Evolutionary conservation across 2,888 invertebrate species (phyloP).

Genomic region (Celastrina argiolus): DNA sequence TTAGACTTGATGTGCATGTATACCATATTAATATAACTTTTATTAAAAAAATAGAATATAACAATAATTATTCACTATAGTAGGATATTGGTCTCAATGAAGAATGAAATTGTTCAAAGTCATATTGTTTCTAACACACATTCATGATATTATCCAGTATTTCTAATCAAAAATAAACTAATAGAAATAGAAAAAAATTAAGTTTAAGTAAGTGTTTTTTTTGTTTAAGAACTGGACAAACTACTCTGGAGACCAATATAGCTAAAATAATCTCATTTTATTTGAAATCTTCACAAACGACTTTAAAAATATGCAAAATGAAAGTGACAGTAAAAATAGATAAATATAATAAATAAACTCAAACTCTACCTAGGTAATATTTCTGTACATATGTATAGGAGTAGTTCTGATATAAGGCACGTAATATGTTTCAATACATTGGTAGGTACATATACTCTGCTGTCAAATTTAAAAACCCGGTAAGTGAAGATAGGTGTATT

Average conservation of each 20-base stretch:
- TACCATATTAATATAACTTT: no score
- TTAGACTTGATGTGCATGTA: no score
- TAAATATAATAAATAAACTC: neutral
- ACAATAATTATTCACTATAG: no score
- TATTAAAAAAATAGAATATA: no score
- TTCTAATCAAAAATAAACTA: neutral
- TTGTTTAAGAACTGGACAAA: no score
- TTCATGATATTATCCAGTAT: neutral
- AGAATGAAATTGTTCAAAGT: no score
- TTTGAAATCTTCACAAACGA: neutral
- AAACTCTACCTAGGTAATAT: neutral
- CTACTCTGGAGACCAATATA: no score
- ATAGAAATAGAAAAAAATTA: no score
- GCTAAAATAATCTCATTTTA: neutral
- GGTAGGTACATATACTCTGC: neutral
- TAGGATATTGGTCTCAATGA: no score
- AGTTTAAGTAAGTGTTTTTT: no score
- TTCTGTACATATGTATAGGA: neutral
- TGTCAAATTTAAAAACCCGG: neutral
- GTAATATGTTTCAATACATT: slow-evolving; percentile 5
- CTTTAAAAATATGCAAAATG: neutral
- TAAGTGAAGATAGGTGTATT: neutral
- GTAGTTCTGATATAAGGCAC: neutral
- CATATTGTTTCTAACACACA: neutral
- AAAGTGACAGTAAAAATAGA: neutral